Conservation (phyloP, 2,888 invertebrate genomes). For the Trissolcus brochymenae region DNA sequence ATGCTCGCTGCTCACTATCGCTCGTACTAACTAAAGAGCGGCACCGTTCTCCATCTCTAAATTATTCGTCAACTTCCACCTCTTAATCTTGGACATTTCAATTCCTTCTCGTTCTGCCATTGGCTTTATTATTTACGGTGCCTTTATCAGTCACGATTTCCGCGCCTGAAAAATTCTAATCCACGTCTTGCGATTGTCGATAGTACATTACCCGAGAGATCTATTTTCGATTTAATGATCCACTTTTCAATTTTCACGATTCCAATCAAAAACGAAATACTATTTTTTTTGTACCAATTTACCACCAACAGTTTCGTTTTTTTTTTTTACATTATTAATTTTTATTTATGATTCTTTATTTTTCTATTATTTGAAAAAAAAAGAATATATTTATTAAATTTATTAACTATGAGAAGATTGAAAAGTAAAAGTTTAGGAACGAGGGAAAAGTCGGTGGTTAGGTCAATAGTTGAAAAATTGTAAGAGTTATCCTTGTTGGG, state of each 20-base stretch:
- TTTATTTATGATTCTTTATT: too few relatives aligned
- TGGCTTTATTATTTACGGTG: constrained; percentile 32
- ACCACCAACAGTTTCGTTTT: too few relatives aligned
- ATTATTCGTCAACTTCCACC: constrained; percentile 75
- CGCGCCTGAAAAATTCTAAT: constrained; percentile 11
- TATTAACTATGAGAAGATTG: too few relatives aligned
- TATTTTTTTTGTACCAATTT: too few relatives aligned
- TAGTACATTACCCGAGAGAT: not conserved
- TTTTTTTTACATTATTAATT: too few relatives aligned
- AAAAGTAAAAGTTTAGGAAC: too few relatives aligned
- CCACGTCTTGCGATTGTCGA: constrained; percentile 4
- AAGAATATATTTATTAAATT: not conserved
- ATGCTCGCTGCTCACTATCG: constrained; percentile 64
- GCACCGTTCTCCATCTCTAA: constrained; percentile 73
- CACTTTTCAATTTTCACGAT: too few relatives aligned
- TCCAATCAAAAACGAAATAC: too few relatives aligned
- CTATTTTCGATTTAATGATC: too few relatives aligned
- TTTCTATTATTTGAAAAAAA: not conserved
- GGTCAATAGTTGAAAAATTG: not conserved
- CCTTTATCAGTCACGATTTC: constrained; percentile 38
- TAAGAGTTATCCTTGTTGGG: constrained; percentile 5
- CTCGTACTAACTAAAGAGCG: constrained; percentile 71
- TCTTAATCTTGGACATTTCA: constrained; percentile 61
- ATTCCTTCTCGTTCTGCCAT: constrained; percentile 41
- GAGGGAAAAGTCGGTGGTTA: too few relatives aligned